phyloP scores from a whole-genome alignment of 1,140 invertebrate genomes.

The Daktulosphaira vitifoliae region DNA sequence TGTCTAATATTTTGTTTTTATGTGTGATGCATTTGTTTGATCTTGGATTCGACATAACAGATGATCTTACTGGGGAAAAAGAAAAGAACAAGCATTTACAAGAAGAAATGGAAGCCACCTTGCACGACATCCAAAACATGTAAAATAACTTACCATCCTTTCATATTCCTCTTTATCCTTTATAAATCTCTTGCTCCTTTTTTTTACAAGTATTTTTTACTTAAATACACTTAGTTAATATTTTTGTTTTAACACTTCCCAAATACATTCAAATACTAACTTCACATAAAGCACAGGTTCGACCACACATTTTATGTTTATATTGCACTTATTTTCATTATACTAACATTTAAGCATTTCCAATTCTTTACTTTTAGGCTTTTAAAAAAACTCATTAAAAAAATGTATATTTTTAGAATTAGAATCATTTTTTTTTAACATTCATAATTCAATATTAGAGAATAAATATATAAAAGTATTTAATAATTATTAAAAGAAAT shows the following conservation, averaged over 20 bases:
- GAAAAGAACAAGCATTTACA: constrained; percentile 93
- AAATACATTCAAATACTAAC: constrained; percentile 15
- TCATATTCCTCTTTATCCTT: background rate
- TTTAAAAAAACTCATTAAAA: too few relatives aligned
- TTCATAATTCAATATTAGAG: too few relatives aligned
- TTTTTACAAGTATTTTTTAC: background rate
- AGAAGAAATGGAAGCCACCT: constrained; percentile 97
- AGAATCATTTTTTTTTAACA: too few relatives aligned
- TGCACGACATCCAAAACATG: constrained; percentile 51
- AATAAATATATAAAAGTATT: too few relatives aligned
- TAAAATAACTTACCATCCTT: background rate
- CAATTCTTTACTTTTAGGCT: constrained; percentile 34
- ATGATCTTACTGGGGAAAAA: constrained; percentile 89
- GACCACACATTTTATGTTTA: constrained; percentile 9
- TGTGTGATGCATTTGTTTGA: constrained; percentile 35
- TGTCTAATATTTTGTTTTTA: constrained; percentile 38
- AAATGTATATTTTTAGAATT: too few relatives aligned
- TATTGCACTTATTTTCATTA: constrained; percentile 20
- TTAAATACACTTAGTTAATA: constrained; percentile 2
- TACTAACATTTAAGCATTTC: constrained; percentile 36
- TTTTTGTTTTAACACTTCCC: constrained; percentile 24
- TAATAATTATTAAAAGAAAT: too few relatives aligned
- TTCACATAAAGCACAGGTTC: constrained; percentile 20
- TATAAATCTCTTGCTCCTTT: constrained; percentile 14
- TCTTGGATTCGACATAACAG: constrained; percentile 50